These are phyloP conservation scores for Galago senegalensis DNA, from an alignment of 2,797 vertebrate species.

Conservation along the genomic window DNA sequence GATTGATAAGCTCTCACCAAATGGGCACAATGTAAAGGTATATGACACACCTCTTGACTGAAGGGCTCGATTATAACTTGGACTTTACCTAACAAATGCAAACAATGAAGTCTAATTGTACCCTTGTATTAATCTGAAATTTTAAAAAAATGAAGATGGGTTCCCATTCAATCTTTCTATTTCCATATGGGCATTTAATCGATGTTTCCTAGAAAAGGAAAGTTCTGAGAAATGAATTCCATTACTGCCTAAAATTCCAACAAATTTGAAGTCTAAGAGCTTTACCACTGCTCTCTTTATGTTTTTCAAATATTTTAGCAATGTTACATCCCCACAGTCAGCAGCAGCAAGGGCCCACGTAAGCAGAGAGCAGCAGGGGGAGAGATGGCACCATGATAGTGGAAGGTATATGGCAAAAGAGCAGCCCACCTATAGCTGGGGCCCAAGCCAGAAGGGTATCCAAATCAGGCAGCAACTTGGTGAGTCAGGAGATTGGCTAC, in stretches of 20 bases:
- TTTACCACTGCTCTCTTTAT: not conserved
- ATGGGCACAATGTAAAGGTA: no score
- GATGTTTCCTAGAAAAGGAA: not conserved
- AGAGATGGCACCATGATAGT: not conserved
- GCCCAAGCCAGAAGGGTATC: not conserved
- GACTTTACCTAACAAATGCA: no score
- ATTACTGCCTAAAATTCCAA: not conserved
- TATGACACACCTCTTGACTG: no score
- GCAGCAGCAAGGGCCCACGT: not conserved
- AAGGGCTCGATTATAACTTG: no score
- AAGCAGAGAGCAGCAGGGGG: not conserved
- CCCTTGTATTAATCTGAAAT: no score
- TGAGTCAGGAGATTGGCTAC: not conserved
- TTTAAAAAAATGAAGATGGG: not conserved
- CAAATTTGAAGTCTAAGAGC: not conserved
- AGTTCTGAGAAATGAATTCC: not conserved
- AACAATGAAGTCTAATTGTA: no score
- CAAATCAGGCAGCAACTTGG: not conserved
- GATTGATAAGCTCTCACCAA: no score
- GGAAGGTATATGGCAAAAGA: not conserved
- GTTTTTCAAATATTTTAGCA: not conserved
- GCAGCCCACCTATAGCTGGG: not conserved
- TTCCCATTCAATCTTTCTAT: not conserved
- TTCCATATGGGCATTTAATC: conserved; percentile 1
- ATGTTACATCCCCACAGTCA: not conserved